A percentile compares a stretch with the other conserved stretches of the same genome.
These are phyloP conservation scores for Lates japonicus DNA, from an alignment of 2,797 vertebrate species.

Conservation along the genomic window DNA sequence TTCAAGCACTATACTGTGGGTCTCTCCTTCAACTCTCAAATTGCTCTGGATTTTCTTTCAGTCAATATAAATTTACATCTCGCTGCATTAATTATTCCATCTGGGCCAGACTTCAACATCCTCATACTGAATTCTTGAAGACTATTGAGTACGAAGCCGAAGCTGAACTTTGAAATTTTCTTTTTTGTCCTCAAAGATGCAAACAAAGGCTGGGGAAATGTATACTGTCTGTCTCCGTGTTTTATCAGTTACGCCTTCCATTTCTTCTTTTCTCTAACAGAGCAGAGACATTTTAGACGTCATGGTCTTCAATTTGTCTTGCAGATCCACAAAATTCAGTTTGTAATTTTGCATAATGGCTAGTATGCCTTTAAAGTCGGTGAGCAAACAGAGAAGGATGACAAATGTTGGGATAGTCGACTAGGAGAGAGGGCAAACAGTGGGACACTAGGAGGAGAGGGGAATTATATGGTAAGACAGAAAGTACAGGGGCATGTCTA, in stretches of 20 bases:
- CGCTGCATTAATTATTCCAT: slow-evolving; percentile 34
- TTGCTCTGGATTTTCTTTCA: neutral
- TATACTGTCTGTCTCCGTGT: neutral
- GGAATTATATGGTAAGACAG: slow-evolving; percentile 9
- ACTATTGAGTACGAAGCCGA: neutral
- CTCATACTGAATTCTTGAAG: slow-evolving; percentile 4
- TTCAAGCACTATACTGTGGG: neutral
- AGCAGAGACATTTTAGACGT: no score
- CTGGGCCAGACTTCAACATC: slow-evolving; percentile 9
- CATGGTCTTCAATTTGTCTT: neutral
- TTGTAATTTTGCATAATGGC: slow-evolving; percentile 23
- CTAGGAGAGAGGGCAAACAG: neutral
- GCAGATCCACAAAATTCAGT: slow-evolving; percentile 24
- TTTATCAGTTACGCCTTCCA: slow-evolving; percentile 31
- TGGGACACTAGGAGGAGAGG: slow-evolving; percentile 1
- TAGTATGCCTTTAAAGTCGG: slow-evolving; percentile 4
- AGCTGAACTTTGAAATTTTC: slow-evolving; percentile 19
- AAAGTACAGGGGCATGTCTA: slow-evolving; percentile 8
- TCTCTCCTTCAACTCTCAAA: slow-evolving; percentile 20
- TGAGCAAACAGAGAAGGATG: slow-evolving; percentile 6
- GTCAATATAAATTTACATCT: slow-evolving; percentile 44
- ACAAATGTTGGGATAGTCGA: neutral
- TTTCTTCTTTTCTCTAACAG: neutral
- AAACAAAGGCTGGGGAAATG: slow-evolving; percentile 42
- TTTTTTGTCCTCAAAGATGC: slow-evolving; percentile 9